Evolutionary conservation across 2,888 invertebrate species (phyloP).

Genomic region (Tubiluchus corallicola): DNA sequence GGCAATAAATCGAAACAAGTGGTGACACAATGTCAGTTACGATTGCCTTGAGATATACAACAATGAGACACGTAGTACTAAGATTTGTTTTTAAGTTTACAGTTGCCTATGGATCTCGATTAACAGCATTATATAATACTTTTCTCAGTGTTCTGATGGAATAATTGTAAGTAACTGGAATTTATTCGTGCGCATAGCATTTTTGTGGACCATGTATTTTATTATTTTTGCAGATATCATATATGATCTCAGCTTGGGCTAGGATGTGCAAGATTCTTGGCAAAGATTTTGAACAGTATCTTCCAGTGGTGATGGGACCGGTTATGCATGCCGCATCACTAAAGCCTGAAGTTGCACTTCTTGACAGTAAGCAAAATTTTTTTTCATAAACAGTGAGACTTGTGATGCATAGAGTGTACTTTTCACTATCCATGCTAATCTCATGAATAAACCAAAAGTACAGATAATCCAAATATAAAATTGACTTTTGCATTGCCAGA

Average conservation of each 20-base stretch:
- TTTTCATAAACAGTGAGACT: too few species aligned
- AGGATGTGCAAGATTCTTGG: slow-evolving; percentile 88
- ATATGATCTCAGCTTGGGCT: slow-evolving; percentile 97
- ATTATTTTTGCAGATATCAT: slow-evolving; percentile 45
- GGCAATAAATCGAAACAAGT: too few species aligned
- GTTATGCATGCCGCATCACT: slow-evolving; percentile 76
- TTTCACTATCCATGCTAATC: too few species aligned
- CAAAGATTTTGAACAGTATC: slow-evolving; percentile 65
- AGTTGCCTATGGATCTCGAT: too few species aligned
- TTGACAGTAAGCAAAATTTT: slow-evolving; percentile 64
- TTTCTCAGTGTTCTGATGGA: not conserved
- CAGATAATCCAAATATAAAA: too few species aligned
- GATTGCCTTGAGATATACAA: too few species aligned
- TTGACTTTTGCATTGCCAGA: too few species aligned
- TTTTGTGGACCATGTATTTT: slow-evolving; percentile 7
- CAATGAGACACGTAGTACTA: slow-evolving; percentile 4
- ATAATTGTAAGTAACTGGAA: not conserved
- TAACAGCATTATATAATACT: slow-evolving; percentile 8
- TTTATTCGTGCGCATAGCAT: slow-evolving; percentile 6
- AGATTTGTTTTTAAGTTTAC: too few species aligned
- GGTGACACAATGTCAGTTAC: too few species aligned
- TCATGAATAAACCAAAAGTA: too few species aligned
- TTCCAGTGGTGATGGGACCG: slow-evolving; percentile 86
- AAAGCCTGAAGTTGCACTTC: slow-evolving; percentile 75
- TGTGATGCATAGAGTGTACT: too few species aligned